A percentile compares a stretch with the other conserved stretches of the same genome.
phyloP scores from a whole-genome alignment of 2,888 invertebrate genomes.

The Sericinus montela region DNA sequence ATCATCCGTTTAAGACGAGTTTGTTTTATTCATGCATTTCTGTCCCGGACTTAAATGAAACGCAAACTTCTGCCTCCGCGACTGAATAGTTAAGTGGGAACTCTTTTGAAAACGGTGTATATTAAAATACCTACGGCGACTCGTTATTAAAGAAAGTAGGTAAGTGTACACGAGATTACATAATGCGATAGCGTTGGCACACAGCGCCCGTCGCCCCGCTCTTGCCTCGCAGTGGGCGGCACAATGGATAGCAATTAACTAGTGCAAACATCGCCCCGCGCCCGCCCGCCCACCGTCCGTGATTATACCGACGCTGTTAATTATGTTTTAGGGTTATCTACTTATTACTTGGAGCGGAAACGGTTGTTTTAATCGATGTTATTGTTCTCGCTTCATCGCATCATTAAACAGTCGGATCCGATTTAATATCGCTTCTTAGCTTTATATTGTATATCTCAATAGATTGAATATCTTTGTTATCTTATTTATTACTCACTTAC shows the following conservation, averaged over 20 bases:
- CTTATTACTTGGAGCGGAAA: conserved; percentile 3
- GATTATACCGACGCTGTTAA: conserved; percentile 18
- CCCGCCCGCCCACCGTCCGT: conserved; percentile 25
- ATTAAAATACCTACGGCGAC: conserved; percentile 26
- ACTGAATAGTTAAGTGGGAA: conserved; percentile 19
- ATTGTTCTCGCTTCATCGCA: conserved; percentile 11
- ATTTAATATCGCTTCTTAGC: not conserved
- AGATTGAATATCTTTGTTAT: no score
- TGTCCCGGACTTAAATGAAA: conserved; percentile 16
- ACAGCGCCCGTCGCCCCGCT: conserved; percentile 8
- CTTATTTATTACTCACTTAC: no score
- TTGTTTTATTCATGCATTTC: conserved; percentile 17
- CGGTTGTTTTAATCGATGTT: conserved; percentile 11
- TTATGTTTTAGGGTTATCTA: conserved; percentile 21
- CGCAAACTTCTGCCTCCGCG: conserved; percentile 11
- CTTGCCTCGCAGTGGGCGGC: conserved; percentile 28
- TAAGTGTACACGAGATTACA: conserved; percentile 25
- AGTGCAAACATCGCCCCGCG: conserved; percentile 38
- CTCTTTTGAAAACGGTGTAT: conserved; percentile 23
- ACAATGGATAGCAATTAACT: conserved; percentile 47
- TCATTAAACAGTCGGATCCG: not conserved
- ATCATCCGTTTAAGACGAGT: conserved; percentile 3
- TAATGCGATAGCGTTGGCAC: conserved; percentile 27
- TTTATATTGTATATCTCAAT: no score
- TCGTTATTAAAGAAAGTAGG: conserved; percentile 22